A percentile compares a stretch with the other conserved stretches of the same genome.
phyloP scores from a whole-genome alignment of 2,888 invertebrate genomes.

The Adelognathus sp. region DNA sequence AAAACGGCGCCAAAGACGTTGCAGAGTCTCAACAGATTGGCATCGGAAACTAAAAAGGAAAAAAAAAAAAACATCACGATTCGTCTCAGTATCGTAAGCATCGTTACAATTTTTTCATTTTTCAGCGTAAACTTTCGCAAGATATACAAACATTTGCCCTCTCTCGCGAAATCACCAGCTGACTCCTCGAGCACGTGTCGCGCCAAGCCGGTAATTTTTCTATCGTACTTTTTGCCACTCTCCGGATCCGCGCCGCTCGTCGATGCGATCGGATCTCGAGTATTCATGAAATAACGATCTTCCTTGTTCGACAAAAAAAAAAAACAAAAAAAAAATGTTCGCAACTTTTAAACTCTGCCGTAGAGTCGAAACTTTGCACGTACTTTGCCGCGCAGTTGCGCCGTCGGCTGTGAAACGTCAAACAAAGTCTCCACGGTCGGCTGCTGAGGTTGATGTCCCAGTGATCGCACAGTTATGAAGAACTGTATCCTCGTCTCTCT shows the following conservation, averaged over 20 bases:
- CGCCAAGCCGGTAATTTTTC: conserved; percentile 59
- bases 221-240: conserved; percentile 49
- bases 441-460: too few species aligned
- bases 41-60: conserved; percentile 82
- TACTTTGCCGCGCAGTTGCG: too few species aligned
- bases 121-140: neutral
- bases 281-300: conserved; percentile 51
- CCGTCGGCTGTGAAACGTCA: too few species aligned
- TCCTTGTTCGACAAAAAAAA: too few species aligned
- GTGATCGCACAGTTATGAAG: too few species aligned
- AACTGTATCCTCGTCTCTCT: too few species aligned
- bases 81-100: too few species aligned
- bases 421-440: too few species aligned
- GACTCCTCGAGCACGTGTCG: conserved; percentile 65
- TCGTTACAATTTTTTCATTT: too few species aligned
- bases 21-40: conserved; percentile 83
- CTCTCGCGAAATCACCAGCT: conserved; percentile 67
- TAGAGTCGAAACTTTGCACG: too few species aligned
- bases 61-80: conserved; percentile 66
- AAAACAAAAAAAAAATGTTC: too few species aligned
- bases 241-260: conserved; percentile 2
- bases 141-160: conserved; percentile 72
- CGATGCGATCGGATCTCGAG: neutral
- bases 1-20: conserved; percentile 84
- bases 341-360: too few species aligned